Evolutionary conservation across 2,113 vertebrate species (phyloP).

Genomic region (Actenoides hombroni): DNA sequence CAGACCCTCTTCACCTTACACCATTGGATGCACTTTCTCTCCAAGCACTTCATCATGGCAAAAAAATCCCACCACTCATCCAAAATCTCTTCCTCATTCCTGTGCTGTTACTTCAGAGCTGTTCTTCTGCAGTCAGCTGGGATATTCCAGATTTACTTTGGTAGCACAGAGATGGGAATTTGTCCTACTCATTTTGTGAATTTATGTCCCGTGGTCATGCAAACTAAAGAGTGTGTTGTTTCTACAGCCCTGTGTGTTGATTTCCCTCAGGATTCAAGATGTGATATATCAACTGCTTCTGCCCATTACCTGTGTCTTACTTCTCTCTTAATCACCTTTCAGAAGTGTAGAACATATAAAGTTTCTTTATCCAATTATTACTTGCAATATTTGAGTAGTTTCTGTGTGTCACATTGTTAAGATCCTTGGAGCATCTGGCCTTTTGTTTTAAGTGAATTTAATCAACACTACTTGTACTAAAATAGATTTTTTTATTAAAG

Average conservation of each 20-base stretch:
- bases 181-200: background rate
- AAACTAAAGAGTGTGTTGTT: background rate
- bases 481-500: slow-evolving; percentile 23
- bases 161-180: background rate
- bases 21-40: background rate
- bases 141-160: background rate
- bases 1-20: background rate
- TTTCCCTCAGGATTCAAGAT: background rate
- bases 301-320: background rate
- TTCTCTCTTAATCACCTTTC: background rate
- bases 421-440: background rate
- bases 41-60: background rate
- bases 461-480: background rate
- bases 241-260: background rate
- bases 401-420: background rate
- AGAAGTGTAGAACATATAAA: background rate
- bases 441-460: slow-evolving; percentile 25
- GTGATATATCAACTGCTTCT: background rate
- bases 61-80: accelerated
- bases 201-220: accelerated
- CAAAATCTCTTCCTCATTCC: background rate
- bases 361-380: background rate
- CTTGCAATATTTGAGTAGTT: slow-evolving; percentile 6
- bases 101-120: background rate
- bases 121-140: background rate